A percentile compares a stretch with the other conserved stretches of the same genome.
phyloP scores from a whole-genome alignment of 2,113 vertebrate species.

The Speoplatyrhinus poulsoni region DNA sequence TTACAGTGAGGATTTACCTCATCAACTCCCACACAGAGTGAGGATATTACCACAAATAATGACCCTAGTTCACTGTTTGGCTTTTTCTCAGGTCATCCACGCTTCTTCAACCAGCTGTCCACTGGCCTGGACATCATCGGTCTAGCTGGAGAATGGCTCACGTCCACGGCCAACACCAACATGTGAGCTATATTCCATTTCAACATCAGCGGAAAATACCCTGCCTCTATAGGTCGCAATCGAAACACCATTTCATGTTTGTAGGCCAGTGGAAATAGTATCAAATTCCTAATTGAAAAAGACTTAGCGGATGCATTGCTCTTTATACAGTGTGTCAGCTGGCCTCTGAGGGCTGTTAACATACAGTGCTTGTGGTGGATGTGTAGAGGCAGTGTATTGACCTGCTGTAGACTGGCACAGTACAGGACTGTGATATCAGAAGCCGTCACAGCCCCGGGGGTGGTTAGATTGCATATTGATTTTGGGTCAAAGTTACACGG shows the following conservation, averaged over 20 bases:
- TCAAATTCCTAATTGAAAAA: too few relatives aligned
- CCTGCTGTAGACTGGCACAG: conserved; percentile 12
- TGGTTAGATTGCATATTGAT: conserved; percentile 76
- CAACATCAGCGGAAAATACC: too few relatives aligned
- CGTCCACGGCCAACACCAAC: conserved; percentile 97
- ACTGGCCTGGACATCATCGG: conserved; percentile 95
- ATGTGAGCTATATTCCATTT: conserved; percentile 84
- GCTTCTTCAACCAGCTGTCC: conserved; percentile 98
- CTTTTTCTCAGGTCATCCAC: conserved; percentile 86
- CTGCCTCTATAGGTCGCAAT: too few relatives aligned
- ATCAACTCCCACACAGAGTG: not conserved
- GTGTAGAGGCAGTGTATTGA: conserved; percentile 37
- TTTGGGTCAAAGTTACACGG: conserved; percentile 64
- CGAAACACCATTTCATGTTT: too few relatives aligned
- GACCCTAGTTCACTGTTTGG: not conserved
- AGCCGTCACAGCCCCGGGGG: conserved; percentile 49
- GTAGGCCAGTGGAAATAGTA: too few relatives aligned
- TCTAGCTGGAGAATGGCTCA: conserved; percentile 96
- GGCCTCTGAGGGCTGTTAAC: too few relatives aligned
- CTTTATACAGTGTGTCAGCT: too few relatives aligned
- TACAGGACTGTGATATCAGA: conserved; percentile 36
- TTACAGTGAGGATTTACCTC: not conserved
- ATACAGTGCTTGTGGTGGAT: too few relatives aligned
- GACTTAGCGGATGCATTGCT: too few relatives aligned
- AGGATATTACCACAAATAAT: conserved; percentile 3